Evolutionary conservation across 2,797 vertebrate genomes (phyloP).

Genomic region (Crax fasciolata): DNA sequence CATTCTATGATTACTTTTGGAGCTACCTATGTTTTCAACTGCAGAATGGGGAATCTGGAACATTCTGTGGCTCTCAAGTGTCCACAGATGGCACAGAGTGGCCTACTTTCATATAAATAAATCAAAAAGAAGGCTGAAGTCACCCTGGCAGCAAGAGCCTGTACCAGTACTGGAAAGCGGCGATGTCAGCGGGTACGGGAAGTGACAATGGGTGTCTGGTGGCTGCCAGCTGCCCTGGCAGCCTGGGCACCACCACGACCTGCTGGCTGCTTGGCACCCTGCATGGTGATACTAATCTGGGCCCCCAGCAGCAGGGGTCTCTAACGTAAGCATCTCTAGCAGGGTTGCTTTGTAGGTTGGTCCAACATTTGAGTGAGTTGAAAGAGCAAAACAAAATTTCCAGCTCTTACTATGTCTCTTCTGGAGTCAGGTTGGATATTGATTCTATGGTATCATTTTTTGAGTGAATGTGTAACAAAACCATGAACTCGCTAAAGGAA

Average conservation of each 20-base stretch:
- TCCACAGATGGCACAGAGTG: constrained; percentile 9
- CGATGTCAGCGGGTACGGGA: accelerated
- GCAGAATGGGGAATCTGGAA: neutral
- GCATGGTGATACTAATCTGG: constrained; percentile 37
- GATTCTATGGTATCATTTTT: neutral
- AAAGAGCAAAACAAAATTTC: constrained; percentile 39
- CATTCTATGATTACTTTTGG: neutral
- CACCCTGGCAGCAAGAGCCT: neutral
- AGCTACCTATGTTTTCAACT: neutral
- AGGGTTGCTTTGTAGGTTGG: constrained; percentile 42
- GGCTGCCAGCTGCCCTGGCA: constrained; percentile 36
- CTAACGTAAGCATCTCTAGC: constrained; percentile 2
- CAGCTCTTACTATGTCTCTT: neutral
- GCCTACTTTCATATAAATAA: constrained; percentile 49
- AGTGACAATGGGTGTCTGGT: neutral
- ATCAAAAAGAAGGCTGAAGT: neutral
- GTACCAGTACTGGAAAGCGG: neutral
- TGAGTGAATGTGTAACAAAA: neutral
- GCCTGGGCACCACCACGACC: constrained; percentile 55
- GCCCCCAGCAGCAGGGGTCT: constrained; percentile 54
- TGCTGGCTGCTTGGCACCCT: constrained; percentile 48
- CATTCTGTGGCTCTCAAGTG: neutral
- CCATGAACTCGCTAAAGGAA: neutral
- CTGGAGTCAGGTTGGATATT: neutral
- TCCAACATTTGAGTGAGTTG: neutral